Conservation (phyloP, 2,888 invertebrate genomes). For the Drosophila niveifrons region DNA sequence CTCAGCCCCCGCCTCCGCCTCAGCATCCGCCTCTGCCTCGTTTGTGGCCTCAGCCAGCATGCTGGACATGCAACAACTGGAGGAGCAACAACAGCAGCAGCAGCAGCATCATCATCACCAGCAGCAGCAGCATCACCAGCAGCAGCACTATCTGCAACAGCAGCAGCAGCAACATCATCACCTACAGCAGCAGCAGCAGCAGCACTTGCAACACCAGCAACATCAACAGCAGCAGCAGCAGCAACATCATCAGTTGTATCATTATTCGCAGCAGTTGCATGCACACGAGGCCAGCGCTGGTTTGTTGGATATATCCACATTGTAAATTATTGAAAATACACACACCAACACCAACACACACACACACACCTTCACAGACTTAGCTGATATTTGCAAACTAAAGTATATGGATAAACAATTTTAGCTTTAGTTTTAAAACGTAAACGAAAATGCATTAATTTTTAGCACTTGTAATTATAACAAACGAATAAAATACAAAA, state of each 20-base stretch:
- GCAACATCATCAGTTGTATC: constrained; percentile 60
- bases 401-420: constrained; percentile 51
- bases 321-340: constrained; percentile 84
- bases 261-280: constrained; percentile 64
- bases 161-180: constrained; percentile 52
- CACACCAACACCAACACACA: constrained; percentile 22
- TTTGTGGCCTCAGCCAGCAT: constrained; percentile 69
- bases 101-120: constrained; percentile 52
- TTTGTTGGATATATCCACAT: constrained; percentile 85
- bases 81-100: constrained; percentile 58
- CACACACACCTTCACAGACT: constrained; percentile 19
- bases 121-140: constrained; percentile 50
- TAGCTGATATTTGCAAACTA: constrained; percentile 33
- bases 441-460: constrained; percentile 45
- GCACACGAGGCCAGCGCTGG: constrained; percentile 75
- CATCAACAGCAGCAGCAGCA: constrained; percentile 66
- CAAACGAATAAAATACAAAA: constrained; percentile 44
- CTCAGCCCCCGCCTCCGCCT: constrained; percentile 25
- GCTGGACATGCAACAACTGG: constrained; percentile 78
- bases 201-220: constrained; percentile 61
- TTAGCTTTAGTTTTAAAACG: constrained; percentile 77
- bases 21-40: constrained; percentile 44
- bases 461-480: constrained; percentile 52
- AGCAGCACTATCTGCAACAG: constrained; percentile 46
- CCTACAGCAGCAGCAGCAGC: constrained; percentile 59